Percentiles rank a stretch among this genome's conserved stretches.
Conservation (phyloP, 1,140 invertebrate genomes). For the Aphidius gifuensis region DNA sequence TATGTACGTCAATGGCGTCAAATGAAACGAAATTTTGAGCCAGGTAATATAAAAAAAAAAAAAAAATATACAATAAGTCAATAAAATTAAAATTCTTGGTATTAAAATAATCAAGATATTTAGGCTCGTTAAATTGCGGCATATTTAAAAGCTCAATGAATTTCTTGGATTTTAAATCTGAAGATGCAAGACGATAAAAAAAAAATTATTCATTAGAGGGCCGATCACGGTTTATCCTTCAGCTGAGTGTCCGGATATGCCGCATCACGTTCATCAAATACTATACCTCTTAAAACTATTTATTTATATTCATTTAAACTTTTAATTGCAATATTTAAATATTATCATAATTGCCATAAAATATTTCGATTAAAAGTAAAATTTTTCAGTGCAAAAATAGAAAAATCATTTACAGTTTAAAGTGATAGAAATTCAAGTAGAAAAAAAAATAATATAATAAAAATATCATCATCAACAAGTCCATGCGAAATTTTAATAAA, state of each 20-base stretch:
- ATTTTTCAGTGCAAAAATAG: too few species aligned
- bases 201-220: slow-evolving; percentile 38
- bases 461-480: too few species aligned
- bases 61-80: background rate
- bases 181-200: slow-evolving; percentile 34
- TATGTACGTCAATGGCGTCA: slow-evolving; percentile 63
- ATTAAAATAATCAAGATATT: background rate
- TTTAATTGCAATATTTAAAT: too few species aligned
- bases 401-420: too few species aligned
- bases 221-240: slow-evolving; percentile 38
- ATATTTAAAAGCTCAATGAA: slow-evolving; percentile 8
- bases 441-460: too few species aligned
- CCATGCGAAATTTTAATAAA: too few species aligned
- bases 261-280: slow-evolving; percentile 25
- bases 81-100: background rate
- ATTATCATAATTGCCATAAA: too few species aligned
- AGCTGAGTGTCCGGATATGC: slow-evolving; percentile 42
- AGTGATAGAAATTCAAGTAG: too few species aligned
- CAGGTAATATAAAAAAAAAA: slow-evolving; percentile 47
- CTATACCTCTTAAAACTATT: slow-evolving; percentile 19
- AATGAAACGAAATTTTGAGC: slow-evolving; percentile 59
- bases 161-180: slow-evolving; percentile 20
- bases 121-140: slow-evolving; percentile 13
- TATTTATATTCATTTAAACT: too few species aligned
- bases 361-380: too few species aligned